Evolutionary conservation across 2,113 vertebrate genomes (phyloP).

Genomic region (Pontoporia blainvillei): DNA sequence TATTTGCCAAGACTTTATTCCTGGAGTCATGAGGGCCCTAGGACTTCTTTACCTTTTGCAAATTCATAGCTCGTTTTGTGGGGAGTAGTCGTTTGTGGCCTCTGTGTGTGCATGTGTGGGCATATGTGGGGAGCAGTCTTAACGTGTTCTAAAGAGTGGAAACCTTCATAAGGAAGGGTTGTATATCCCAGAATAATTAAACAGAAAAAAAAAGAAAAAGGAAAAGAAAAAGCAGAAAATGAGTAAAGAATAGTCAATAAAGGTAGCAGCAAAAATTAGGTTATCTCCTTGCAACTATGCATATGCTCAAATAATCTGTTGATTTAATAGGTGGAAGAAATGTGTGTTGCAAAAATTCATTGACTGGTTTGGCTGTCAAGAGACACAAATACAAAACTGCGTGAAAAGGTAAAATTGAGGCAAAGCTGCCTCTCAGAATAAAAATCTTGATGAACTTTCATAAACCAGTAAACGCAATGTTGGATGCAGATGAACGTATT

Average conservation of each 20-base stretch:
- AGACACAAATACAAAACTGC: not conserved
- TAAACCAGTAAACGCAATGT: not conserved
- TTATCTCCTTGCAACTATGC: not conserved
- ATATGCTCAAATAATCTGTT: not conserved
- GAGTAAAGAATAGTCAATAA: not conserved
- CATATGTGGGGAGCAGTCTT: not conserved
- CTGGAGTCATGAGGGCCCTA: slow-evolving; percentile 4
- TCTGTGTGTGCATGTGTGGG: not conserved
- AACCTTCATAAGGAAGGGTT: not conserved
- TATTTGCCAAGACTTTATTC: slow-evolving; percentile 55
- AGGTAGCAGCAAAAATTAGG: not conserved
- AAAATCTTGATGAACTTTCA: not conserved
- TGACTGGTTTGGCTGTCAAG: not conserved
- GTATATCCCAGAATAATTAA: not conserved
- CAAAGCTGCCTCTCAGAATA: not conserved
- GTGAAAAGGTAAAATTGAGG: not conserved
- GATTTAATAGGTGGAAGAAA: not conserved
- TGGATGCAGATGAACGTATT: not conserved
- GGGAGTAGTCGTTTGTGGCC: not conserved
- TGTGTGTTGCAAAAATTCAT: not conserved
- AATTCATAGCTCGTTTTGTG: slow-evolving; percentile 46
- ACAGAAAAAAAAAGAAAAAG: not conserved
- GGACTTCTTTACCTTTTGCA: slow-evolving; percentile 52
- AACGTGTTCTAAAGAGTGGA: not conserved
- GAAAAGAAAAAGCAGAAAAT: not conserved